Evolutionary conservation across 92 coral and sea anemone species (phyloP).

Genomic region (Zoanthus sociatus): DNA sequence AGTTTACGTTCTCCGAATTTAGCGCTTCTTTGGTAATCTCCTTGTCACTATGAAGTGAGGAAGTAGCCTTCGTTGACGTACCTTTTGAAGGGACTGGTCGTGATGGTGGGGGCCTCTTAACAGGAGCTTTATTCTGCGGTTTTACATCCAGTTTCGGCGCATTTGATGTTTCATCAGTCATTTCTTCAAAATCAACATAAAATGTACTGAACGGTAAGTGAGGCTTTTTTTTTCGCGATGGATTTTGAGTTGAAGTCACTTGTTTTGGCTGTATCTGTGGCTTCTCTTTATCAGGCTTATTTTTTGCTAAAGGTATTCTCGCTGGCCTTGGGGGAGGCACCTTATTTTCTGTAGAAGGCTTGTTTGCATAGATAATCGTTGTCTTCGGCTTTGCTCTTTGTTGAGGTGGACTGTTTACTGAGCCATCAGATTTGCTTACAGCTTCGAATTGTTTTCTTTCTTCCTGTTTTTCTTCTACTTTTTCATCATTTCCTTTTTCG

Average conservation of each 20-base stretch:
- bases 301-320: constrained; percentile 23
- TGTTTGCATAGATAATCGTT: constrained; percentile 14
- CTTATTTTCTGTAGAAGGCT: constrained; percentile 43
- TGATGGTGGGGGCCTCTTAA: constrained; percentile 60
- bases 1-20: constrained; percentile 19
- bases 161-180: not conserved
- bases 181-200: constrained; percentile 37
- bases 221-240: constrained; percentile 15
- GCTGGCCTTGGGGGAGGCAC: constrained; percentile 67
- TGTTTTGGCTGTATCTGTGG: not conserved
- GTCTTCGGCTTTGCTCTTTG: constrained; percentile 28
- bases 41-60: not conserved
- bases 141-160: constrained; percentile 17
- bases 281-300: constrained; percentile 1
- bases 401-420: constrained; percentile 1
- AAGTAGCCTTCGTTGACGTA: not conserved
- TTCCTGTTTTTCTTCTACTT: constrained; percentile 13
- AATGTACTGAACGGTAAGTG: constrained; percentile 38
- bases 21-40: not conserved
- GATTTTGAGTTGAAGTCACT: not conserved
- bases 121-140: constrained; percentile 27
- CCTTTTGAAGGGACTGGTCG: constrained; percentile 57
- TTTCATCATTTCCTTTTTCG: not conserved
- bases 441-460: constrained; percentile 14
- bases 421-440: not conserved